A percentile compares a stretch with the other conserved stretches of the same genome.
phyloP scores from a whole-genome alignment of 2,797 vertebrate species.

The Thamnophis elegans region DNA sequence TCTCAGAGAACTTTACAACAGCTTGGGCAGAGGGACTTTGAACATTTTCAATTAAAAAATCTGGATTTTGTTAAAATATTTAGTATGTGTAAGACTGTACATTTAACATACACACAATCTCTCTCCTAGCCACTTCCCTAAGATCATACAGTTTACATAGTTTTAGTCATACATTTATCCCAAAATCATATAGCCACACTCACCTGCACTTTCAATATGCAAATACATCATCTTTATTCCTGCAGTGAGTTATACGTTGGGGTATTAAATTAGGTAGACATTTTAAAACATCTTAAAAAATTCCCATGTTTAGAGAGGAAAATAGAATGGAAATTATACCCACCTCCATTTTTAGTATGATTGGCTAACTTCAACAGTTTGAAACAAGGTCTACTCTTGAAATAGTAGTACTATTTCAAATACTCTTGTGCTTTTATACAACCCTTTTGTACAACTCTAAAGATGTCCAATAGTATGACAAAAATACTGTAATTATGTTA shows the following conservation, averaged over 20 bases:
- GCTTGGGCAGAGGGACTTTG: slow-evolving; percentile 14
- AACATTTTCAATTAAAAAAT: slow-evolving; percentile 19
- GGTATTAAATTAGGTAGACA: slow-evolving; percentile 40
- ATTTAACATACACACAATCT: background rate
- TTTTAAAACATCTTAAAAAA: background rate
- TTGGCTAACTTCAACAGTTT: background rate
- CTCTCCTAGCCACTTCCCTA: background rate
- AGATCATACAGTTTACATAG: background rate
- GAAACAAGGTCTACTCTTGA: slow-evolving; percentile 17
- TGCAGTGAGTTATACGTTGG: slow-evolving; percentile 18
- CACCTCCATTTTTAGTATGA: background rate
- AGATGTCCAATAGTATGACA: background rate
- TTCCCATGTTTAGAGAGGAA: background rate
- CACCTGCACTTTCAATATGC: slow-evolving; percentile 21
- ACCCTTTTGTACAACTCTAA: background rate
- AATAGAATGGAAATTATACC: background rate
- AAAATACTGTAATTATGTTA: slow-evolving; percentile 1
- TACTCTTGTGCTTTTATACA: background rate
- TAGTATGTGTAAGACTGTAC: slow-evolving; percentile 29
- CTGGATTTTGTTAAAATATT: slow-evolving; percentile 16
- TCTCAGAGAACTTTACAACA: slow-evolving; percentile 19
- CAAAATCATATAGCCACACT: background rate
- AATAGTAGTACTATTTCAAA: too few relatives aligned
- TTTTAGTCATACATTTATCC: slow-evolving; percentile 30
- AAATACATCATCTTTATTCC: background rate